These are phyloP conservation scores for Chouioia cunea DNA, from an alignment of 2,888 invertebrate genomes.

Conservation along the genomic window DNA sequence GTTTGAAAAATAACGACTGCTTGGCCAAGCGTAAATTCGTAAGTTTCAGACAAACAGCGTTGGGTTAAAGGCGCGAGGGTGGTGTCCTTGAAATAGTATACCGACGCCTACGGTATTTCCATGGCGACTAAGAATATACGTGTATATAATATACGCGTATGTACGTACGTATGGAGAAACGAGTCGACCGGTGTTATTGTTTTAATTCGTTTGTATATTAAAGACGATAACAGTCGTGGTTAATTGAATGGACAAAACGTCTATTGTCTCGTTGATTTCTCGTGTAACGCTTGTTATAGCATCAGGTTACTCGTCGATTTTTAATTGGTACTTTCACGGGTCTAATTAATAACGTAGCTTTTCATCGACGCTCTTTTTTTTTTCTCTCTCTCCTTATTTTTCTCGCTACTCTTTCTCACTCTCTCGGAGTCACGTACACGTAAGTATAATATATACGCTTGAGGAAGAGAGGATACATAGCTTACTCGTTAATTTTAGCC, in stretches of 20 bases:
- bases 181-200: too few relatives aligned
- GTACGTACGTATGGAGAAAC: too few relatives aligned
- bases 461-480: neutral
- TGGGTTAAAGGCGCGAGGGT: constrained; percentile 23
- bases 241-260: neutral
- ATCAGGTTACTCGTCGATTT: neutral
- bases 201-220: too few relatives aligned
- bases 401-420: constrained; percentile 12
- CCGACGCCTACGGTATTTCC: constrained; percentile 33
- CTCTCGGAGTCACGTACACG: neutral
- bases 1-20: too few relatives aligned
- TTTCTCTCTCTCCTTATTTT: neutral
- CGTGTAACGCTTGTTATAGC: neutral
- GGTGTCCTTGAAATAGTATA: constrained; percentile 41
- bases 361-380: neutral
- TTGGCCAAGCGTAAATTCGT: neutral
- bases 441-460: neutral
- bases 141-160: too few relatives aligned
- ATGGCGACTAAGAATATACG: constrained; percentile 37
- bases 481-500: constrained; percentile 31
- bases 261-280: constrained; percentile 25
- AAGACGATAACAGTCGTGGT: too few relatives aligned
- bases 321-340: constrained; percentile 6
- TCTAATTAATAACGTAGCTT: neutral
- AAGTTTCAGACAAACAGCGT: too few relatives aligned